Percentiles rank a stretch among this genome's conserved stretches.
Evolutionary conservation across 2,113 vertebrate genomes (phyloP).

Genomic region (Centropristis striata): DNA sequence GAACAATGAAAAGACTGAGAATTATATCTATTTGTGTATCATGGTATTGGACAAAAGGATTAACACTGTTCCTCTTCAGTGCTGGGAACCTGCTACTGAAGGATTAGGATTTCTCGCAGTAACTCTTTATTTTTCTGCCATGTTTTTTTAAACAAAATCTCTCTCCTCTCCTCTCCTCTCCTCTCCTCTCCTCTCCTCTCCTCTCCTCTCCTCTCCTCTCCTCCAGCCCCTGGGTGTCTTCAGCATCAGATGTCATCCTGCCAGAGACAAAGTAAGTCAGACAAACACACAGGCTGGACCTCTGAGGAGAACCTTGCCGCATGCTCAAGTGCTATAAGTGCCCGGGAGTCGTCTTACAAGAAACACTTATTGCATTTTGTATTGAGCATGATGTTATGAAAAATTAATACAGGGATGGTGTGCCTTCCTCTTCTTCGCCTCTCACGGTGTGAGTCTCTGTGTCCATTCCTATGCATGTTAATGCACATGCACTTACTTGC

Average conservation of each 20-base stretch:
- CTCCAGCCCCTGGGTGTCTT: conserved; percentile 60
- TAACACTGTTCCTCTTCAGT: conserved; percentile 60
- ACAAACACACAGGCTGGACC: conserved; percentile 70
- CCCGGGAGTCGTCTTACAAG: conserved; percentile 87
- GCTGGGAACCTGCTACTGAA: conserved; percentile 62
- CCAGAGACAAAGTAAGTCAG: conserved; percentile 73
- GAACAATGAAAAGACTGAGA: conserved; percentile 37
- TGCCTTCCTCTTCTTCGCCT: conserved; percentile 72
- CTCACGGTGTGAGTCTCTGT: conserved; percentile 40
- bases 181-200: background rate
- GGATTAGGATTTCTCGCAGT: conserved; percentile 44
- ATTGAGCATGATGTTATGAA: conserved; percentile 88
- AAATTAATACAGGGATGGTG: conserved; percentile 83
- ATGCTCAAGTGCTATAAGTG: conserved; percentile 86
- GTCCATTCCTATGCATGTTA: conserved; percentile 33
- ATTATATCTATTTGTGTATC: conserved; percentile 57
- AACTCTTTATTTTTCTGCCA: background rate
- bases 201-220: conserved; percentile 23
- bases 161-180: no score
- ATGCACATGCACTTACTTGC: conserved; percentile 19
- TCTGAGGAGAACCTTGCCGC: conserved; percentile 73
- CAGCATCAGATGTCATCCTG: conserved; percentile 76
- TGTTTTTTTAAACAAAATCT: conserved; percentile 23
- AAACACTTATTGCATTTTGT: conserved; percentile 89
- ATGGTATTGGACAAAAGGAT: conserved; percentile 59